Base-by-base conservation (phyloP, 2,888 invertebrate species). In the Cephus runcator region DNA sequence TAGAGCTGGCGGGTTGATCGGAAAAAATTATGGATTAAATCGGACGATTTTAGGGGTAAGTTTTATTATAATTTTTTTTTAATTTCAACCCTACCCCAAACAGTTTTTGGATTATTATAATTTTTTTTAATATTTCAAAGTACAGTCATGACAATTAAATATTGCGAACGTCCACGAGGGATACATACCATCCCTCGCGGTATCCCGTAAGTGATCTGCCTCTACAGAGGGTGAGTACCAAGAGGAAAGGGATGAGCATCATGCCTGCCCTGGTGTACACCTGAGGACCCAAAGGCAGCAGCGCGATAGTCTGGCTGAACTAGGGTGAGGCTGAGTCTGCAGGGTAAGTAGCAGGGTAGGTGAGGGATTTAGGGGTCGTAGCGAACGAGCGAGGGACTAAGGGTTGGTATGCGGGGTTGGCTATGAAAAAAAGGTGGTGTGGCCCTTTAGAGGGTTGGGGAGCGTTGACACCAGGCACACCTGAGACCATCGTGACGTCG, bases 401-500 rank as follows among this genome's bases (percentile, higher is more conserved):
- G 56, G 56, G 56, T 23, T 23, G 56, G 23, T 56, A 56, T 6
- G 23, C 2, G 56, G 56, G 56, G 23, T 56, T 23, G 56, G 9
- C 23, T 56, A 9, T 23, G 56, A 9, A 56, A 56, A 56, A 23
- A 56, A n/a, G 71, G 31, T 71, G 31, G 71, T 12, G 31, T 23
- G 71, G 71, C 31, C 4, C 31, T 71, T 71, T 71, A 31, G 33
- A 31, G 69, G 71, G 71, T 31, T 31, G 31, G 31, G 71, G 31
- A 12, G 3, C 34, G 71, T 34, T 23, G 71, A 34, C 35, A 11
- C 35, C n/a, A 33, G 74, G 23, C 23, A 74, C 74, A 74, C 74
- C 74, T 74, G 74, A 35, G 74, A 74, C 74, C 74, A 34, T 12
- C 34, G 35, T 34, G 15, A 23, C 74, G 74, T n/a, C 34, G 74